Conservation (phyloP, 2,888 invertebrate genomes). For the Stenotaenia linearis region DNA sequence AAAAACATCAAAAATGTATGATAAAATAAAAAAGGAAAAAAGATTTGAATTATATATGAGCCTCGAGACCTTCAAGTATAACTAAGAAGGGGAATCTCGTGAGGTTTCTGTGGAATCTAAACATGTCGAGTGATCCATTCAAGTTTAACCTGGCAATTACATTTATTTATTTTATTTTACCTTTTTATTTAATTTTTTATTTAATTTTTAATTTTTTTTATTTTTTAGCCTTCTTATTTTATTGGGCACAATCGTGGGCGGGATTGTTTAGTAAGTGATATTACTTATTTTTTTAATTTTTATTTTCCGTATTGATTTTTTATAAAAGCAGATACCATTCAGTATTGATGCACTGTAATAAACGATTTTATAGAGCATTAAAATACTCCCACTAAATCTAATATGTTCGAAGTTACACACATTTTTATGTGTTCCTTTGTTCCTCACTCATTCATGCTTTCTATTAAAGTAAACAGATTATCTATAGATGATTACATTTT, state of each 20-base stretch:
- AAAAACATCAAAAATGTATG: not conserved
- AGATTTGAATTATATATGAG: too few relatives aligned
- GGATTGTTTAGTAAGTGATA: slow-evolving; percentile 48
- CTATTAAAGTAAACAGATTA: too few relatives aligned
- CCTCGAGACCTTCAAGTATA: too few relatives aligned
- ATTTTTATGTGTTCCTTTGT: too few relatives aligned
- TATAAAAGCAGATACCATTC: not conserved
- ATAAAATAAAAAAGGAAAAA: too few relatives aligned
- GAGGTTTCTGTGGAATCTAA: not conserved
- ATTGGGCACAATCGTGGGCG: slow-evolving; percentile 50
- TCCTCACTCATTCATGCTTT: too few relatives aligned
- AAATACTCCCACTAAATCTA: not conserved
- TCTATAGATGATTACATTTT: too few relatives aligned
- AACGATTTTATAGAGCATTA: not conserved
- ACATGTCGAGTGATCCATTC: slow-evolving; percentile 45
- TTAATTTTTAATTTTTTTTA: slow-evolving; percentile 33
- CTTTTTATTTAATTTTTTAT: too few relatives aligned
- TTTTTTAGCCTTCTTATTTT: slow-evolving; percentile 51
- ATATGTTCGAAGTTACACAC: not conserved
- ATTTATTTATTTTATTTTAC: slow-evolving; percentile 5
- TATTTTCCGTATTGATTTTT: not conserved
- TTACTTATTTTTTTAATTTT: not conserved
- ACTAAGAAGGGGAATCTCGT: not conserved
- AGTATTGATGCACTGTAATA: not conserved
- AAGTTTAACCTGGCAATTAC: slow-evolving; percentile 38